phyloP scores from a whole-genome alignment of 2,113 vertebrate genomes.

The Gadus macrocephalus region DNA sequence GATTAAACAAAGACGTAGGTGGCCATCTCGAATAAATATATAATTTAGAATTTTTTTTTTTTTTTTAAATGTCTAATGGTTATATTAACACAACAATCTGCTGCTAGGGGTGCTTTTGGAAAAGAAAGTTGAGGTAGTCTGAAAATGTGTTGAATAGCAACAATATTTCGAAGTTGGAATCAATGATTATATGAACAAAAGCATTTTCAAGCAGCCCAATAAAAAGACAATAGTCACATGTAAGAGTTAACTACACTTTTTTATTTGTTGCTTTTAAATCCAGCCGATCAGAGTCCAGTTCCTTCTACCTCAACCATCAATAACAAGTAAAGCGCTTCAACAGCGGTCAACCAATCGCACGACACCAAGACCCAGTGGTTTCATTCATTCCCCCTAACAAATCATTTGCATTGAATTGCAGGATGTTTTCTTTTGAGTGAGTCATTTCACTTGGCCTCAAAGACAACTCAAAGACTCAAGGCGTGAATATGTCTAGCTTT shows the following conservation, averaged over 20 bases:
- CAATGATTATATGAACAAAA: no score
- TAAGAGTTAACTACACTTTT: constrained; percentile 67
- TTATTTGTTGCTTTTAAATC: constrained; percentile 60
- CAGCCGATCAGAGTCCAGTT: constrained; percentile 57
- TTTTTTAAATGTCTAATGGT: no score
- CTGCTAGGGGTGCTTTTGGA: no score
- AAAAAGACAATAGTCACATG: constrained; percentile 9
- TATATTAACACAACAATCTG: no score
- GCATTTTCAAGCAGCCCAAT: not conserved
- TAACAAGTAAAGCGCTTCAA: constrained; percentile 39
- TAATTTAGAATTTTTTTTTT: no score
- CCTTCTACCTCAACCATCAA: constrained; percentile 49
- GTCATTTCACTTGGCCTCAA: constrained; percentile 46
- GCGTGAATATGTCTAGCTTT: constrained; percentile 27
- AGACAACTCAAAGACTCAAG: constrained; percentile 9
- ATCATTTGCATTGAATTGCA: constrained; percentile 10
- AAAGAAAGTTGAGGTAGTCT: no score
- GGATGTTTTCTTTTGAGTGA: constrained; percentile 30
- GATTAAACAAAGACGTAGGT: no score
- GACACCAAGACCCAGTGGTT: constrained; percentile 32
- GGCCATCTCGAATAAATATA: no score
- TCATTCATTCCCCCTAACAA: constrained; percentile 21
- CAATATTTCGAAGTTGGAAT: no score
- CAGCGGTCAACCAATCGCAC: constrained; percentile 36
- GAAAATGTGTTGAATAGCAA: no score